These are phyloP conservation scores for Temnothorax curvispinosus DNA, from an alignment of 1,140 invertebrate genomes.

Conservation along the genomic window DNA sequence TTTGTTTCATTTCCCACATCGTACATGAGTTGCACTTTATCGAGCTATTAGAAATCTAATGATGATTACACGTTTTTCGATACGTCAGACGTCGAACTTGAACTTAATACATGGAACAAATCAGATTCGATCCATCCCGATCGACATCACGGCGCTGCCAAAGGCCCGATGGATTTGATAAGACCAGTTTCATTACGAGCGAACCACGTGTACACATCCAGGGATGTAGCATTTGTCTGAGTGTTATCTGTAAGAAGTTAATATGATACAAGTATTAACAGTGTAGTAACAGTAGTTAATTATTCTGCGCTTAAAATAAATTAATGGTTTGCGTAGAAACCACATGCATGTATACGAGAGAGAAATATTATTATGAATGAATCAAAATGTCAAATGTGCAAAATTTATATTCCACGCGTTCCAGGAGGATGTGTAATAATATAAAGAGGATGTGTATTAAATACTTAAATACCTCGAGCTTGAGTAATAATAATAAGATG, in stretches of 20 bases:
- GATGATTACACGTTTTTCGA: constrained; percentile 1
- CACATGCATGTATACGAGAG: background rate
- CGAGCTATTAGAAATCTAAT: background rate
- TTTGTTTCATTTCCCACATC: background rate
- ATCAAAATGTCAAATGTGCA: background rate
- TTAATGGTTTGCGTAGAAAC: background rate
- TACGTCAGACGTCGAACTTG: background rate
- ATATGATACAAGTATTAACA: background rate
- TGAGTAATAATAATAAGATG: background rate
- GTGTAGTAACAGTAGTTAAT: background rate
- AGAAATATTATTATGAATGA: background rate
- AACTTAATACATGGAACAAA: constrained; percentile 24
- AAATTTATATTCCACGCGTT: background rate
- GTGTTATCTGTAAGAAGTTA: background rate
- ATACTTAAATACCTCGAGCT: background rate
- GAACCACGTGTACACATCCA: background rate
- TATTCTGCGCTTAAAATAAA: background rate
- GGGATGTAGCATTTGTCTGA: constrained; percentile 3
- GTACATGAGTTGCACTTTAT: background rate
- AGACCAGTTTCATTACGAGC: constrained; percentile 12
- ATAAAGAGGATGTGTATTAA: background rate
- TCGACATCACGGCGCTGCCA: background rate
- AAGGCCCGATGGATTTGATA: constrained; percentile 17
- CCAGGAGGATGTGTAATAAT: background rate
- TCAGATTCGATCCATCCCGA: constrained; percentile 15